phyloP scores from a whole-genome alignment of 2,888 invertebrate species.

The Electrophaes corylata region DNA sequence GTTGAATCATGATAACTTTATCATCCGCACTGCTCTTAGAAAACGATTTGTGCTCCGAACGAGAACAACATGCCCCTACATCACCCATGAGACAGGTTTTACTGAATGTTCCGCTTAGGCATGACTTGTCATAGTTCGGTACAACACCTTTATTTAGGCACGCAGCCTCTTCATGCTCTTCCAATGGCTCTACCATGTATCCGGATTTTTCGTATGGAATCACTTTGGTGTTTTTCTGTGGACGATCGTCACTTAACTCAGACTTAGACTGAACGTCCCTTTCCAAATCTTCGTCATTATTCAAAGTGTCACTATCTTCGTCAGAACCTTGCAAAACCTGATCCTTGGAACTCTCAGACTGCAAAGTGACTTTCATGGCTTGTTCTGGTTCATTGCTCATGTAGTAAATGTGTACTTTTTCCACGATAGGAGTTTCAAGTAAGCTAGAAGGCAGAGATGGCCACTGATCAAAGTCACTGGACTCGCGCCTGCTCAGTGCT shows the following conservation, averaged over 20 bases:
- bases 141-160: slow-evolving; percentile 72
- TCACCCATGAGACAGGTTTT: slow-evolving; percentile 78
- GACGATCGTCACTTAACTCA: slow-evolving; percentile 65
- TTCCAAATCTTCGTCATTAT: slow-evolving; percentile 85
- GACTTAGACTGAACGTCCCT: slow-evolving; percentile 81
- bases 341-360: slow-evolving; percentile 86
- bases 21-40: slow-evolving; percentile 70
- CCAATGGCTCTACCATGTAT: slow-evolving; percentile 80
- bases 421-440: slow-evolving; percentile 88
- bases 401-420: slow-evolving; percentile 92
- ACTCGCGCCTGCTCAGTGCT: slow-evolving; percentile 64
- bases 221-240: slow-evolving; percentile 63
- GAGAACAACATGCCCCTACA: slow-evolving; percentile 75
- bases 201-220: slow-evolving; percentile 80
- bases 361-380: slow-evolving; percentile 89
- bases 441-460: slow-evolving; percentile 91
- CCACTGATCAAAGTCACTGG: slow-evolving; percentile 91
- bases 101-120: slow-evolving; percentile 75
- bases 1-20: slow-evolving; percentile 85
- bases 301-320: slow-evolving; percentile 88
- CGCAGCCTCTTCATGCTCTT: slow-evolving; percentile 67
- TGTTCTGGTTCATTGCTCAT: slow-evolving; percentile 91
- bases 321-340: slow-evolving; percentile 86
- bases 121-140: slow-evolving; percentile 77
- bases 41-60: slow-evolving; percentile 71